Evolutionary conservation across 2,888 invertebrate species (phyloP), one percentile per base, ranked within the genome.

Genomic region (Diplolepis rosae): DNA sequence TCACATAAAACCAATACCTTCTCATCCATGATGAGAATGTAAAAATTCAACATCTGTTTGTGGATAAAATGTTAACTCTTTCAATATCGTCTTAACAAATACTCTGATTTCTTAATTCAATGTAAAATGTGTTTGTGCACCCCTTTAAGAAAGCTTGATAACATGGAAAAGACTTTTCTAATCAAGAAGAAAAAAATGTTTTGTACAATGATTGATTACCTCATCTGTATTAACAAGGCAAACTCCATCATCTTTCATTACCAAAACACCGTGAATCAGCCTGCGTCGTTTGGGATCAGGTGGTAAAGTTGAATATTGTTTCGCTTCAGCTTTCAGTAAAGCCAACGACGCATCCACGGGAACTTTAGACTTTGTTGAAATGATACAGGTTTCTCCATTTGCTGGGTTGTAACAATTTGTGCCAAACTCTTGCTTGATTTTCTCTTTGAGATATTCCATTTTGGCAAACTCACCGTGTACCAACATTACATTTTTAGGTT

Each of bases 391-490:
- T 90, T 99, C 99, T 0, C 99, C 99, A 90, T 99, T 99, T 0
- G 98, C 99, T 27, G 99, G 99, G 93, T 96, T 98, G 84, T 92
- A 98, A 86, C 98, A 98, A 80, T 94, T 94, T 39, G 97, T 92
- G 75, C 95, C 95, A 85, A 96, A 96, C 87, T 97, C 96, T 87
- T 96, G 93, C 78, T 95, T 95, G 76, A 99, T 99, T 90, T 98
- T 99, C 70, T 95, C 95, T 82, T 96, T 96, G 27, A 99, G 90
- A 89, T 98, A 99, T 84, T 97, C 96, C 98, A 99, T 99, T 90
- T 99, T 99, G 28, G 93, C 95, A 1, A 96, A 97, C 90, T 99
- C 99, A 0, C 99, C 99, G 85, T 99, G 99, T 1, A 68, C 68
- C 9, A 99, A 90, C 91, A 99, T 92, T 0, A 99, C 98, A 90